Conservation (phyloP, 2,888 invertebrate genomes). For the Amphipyra tragopoginis region DNA sequence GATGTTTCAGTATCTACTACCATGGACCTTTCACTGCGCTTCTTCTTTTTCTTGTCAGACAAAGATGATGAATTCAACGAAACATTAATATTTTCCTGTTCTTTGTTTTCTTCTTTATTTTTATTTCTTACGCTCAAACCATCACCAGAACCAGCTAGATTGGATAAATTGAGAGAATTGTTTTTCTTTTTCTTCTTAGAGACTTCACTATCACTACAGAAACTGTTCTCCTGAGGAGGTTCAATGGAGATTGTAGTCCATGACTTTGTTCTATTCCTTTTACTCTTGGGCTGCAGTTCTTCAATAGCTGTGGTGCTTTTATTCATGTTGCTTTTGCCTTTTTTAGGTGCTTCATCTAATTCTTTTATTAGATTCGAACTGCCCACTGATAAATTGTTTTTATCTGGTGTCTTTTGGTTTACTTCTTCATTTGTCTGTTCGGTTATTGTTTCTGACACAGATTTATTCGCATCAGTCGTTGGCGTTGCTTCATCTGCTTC, state of each 20-base stretch:
- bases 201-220: conserved; percentile 75
- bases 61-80: conserved; percentile 28
- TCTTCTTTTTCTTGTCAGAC: conserved; percentile 52
- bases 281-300: conserved; percentile 57
- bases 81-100: conserved; percentile 8
- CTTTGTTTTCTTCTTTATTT: conserved; percentile 9
- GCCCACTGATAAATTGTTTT: conserved; percentile 59
- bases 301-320: conserved; percentile 72
- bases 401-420: conserved; percentile 27
- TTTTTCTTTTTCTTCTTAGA: conserved; percentile 63
- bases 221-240: conserved; percentile 59
- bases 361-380: conserved; percentile 68
- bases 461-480: conserved; percentile 15
- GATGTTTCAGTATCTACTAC: conserved; percentile 20
- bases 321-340: conserved; percentile 60
- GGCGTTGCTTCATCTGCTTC: conserved; percentile 9
- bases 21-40: conserved; percentile 27
- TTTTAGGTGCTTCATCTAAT: conserved; percentile 61
- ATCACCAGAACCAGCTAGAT: conserved; percentile 49
- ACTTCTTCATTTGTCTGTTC: conserved; percentile 8
- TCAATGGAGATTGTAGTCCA: conserved; percentile 67
- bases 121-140: conserved; percentile 27
- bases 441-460: conserved; percentile 10
- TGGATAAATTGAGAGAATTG: conserved; percentile 36
- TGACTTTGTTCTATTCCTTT: conserved; percentile 78